Conservation (phyloP, 2,797 vertebrate species). For the Rhinogobio ventralis region DNA sequence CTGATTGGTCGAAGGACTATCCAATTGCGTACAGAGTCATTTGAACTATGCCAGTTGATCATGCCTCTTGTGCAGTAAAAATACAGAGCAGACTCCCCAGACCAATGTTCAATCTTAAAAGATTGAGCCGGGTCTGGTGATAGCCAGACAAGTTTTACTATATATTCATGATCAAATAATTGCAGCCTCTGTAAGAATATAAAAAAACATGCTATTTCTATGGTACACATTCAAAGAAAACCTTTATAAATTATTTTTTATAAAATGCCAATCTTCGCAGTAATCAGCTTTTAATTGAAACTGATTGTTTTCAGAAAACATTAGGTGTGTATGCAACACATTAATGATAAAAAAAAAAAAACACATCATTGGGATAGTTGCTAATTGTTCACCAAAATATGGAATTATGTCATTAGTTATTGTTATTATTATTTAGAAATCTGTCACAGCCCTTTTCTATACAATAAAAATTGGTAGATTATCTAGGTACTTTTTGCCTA, state of each 20-base stretch:
- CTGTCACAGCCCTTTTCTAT: not conserved
- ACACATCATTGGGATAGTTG: too few relatives aligned
- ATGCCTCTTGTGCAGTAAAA: too few relatives aligned
- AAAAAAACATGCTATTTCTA: not conserved
- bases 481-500: not conserved
- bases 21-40: too few relatives aligned
- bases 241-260: too few relatives aligned
- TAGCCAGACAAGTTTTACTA: too few relatives aligned
- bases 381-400: not conserved
- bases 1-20: too few relatives aligned
- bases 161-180: not conserved
- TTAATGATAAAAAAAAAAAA: not conserved
- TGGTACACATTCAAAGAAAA: not conserved
- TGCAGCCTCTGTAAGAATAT: not conserved
- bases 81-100: too few relatives aligned
- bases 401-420: not conserved
- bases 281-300: not conserved
- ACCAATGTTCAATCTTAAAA: too few relatives aligned
- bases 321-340: not conserved
- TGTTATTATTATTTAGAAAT: not conserved
- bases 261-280: not conserved
- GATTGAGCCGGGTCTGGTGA: too few relatives aligned
- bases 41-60: too few relatives aligned
- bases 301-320: not conserved
- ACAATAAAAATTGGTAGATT: not conserved